These are phyloP conservation scores for Luffia ferchaultella DNA, from an alignment of 2,888 invertebrate genomes.

Conservation along the genomic window DNA sequence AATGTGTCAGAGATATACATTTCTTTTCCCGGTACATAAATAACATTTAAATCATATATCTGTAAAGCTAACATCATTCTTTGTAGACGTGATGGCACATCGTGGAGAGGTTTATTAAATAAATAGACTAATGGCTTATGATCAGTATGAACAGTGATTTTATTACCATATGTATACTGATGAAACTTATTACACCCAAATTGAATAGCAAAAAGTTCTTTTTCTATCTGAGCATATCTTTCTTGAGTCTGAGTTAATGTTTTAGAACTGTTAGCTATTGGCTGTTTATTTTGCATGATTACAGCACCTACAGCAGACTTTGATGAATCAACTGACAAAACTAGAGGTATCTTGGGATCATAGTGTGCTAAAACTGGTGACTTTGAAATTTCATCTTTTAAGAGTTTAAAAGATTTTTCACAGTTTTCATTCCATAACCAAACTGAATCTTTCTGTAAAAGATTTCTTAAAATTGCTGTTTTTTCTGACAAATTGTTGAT, in stretches of 20 bases:
- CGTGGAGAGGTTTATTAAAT: slow-evolving; percentile 17
- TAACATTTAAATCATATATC: slow-evolving; percentile 18
- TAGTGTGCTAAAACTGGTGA: slow-evolving; percentile 12
- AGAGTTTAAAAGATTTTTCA: slow-evolving; percentile 9
- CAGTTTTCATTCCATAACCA: slow-evolving; percentile 20
- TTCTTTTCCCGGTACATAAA: slow-evolving; percentile 19
- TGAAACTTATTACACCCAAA: slow-evolving; percentile 13
- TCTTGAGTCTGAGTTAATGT: slow-evolving; percentile 16
- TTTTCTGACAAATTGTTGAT: slow-evolving; percentile 12
- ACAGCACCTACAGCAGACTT: slow-evolving; percentile 13
- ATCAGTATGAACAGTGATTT: slow-evolving; percentile 18
- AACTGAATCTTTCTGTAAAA: slow-evolving; percentile 17
- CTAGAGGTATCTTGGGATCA: slow-evolving; percentile 11
- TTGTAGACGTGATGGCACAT: slow-evolving; percentile 17
- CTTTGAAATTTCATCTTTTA: slow-evolving; percentile 12
- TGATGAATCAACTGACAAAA: slow-evolving; percentile 12
- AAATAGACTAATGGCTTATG: slow-evolving; percentile 22
- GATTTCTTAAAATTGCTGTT: slow-evolving; percentile 9
- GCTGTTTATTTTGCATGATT: slow-evolving; percentile 16
- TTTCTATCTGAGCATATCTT: slow-evolving; percentile 19
- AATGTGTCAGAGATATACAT: slow-evolving; percentile 22
- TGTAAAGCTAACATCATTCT: slow-evolving; percentile 19
- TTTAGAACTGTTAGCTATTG: slow-evolving; percentile 19
- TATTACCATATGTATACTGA: slow-evolving; percentile 1
- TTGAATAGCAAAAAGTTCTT: slow-evolving; percentile 15